Evolutionary conservation across 2,797 vertebrate species (phyloP).

Genomic region (Hipposideros larvatus): DNA sequence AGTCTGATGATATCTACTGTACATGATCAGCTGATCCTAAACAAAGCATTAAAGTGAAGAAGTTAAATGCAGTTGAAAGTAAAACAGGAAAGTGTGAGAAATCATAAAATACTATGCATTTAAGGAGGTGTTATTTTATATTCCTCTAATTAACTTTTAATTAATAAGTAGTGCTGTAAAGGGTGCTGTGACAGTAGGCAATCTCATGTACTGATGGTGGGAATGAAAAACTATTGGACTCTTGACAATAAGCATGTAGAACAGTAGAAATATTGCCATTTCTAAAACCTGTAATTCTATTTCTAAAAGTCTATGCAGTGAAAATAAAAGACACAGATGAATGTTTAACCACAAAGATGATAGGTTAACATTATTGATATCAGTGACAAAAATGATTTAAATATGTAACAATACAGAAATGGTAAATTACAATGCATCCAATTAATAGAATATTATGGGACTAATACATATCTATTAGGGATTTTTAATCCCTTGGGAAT

Average conservation of each 20-base stretch:
- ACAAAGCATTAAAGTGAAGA: background rate
- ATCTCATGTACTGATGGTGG: background rate
- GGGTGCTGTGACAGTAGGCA: background rate
- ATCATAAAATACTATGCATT: background rate
- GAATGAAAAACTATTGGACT: background rate
- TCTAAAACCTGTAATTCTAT: background rate
- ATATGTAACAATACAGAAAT: background rate
- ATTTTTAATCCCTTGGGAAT: conserved; percentile 45
- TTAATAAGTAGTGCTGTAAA: background rate
- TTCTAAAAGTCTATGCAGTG: background rate
- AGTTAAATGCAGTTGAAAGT: background rate
- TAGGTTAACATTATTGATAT: background rate
- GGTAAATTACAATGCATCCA: background rate
- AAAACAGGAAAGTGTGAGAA: background rate
- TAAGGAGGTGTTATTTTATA: background rate
- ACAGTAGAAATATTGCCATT: background rate
- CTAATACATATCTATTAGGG: conserved; percentile 23
- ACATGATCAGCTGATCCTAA: background rate
- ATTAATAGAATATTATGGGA: conserved; percentile 45
- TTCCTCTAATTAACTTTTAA: background rate
- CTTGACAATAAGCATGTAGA: background rate
- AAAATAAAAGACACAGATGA: background rate
- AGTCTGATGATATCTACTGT: background rate
- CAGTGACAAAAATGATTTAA: conserved; percentile 17
- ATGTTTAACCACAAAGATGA: background rate